Base-by-base conservation (phyloP, 1,140 invertebrate genomes). In the Pogonomyrmex californicus region DNA sequence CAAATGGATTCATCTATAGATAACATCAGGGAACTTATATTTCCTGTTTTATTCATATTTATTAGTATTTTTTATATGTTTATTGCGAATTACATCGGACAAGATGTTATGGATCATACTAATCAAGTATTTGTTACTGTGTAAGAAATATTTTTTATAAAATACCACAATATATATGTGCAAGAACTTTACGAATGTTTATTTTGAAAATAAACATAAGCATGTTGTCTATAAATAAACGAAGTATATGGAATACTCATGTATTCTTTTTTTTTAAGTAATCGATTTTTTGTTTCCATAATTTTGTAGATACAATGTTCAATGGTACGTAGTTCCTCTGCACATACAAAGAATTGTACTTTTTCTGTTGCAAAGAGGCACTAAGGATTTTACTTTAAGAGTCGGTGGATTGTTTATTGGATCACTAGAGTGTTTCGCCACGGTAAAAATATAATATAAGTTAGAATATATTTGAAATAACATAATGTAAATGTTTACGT, bases 91-190 rank as follows among this genome's bases (percentile, higher is more conserved):
- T 76, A 76, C 33, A 2, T 44, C 4, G 23, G 36, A 2, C 73
- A 76, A 58, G 0, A 76, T 30, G 0, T 76, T 33, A 76, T 38
- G 14, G 73, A 76, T 49, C 73, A 76, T 14, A 76, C 38, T 36
- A 60, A 36, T 10, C 10, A 60, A 2, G 5, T 76, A 60, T 44
- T 60, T n/a, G 1, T 44, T 58, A 17, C 73, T 3, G 54, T 7
- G 73, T 76, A 76, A 76, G 51, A 58, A 3, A 41, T 30, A 49
- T 5, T 30, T 56, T 23, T 38, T 23, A 38, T 56, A 9, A 73
- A 2, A 36, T 47, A 23, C n/a, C 41, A n/a, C 41, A 41, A 56
- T 44, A 44, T 56, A 56, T n/a, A 1, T 56, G 12, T 23, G 54
- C 6, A 56, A 23, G 23, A 23, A 23, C 5, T 56, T 56, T 56